Percentiles rank a stretch among this genome's conserved stretches.
Conservation (phyloP, 2,113 vertebrate species). For the Channa argus region DNA sequence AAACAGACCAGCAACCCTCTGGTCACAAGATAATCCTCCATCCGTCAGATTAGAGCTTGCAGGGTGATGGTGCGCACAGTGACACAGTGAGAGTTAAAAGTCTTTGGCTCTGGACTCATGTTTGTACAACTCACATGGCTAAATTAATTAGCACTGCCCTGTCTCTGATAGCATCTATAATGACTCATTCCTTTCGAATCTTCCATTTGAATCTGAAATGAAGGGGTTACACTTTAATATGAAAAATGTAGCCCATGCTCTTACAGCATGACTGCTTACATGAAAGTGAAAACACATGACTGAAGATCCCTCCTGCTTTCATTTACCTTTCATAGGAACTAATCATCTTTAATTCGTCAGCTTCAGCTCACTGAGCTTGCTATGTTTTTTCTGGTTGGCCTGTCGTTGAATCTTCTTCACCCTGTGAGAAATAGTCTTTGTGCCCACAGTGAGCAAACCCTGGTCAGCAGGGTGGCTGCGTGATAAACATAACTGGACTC, state of each 20-base stretch:
- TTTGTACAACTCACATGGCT: not conserved
- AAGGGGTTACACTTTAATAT: not conserved
- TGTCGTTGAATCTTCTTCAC: conserved; percentile 16
- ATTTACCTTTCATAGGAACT: conserved; percentile 30
- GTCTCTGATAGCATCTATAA: conserved; percentile 17
- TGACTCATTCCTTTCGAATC: conserved; percentile 12
- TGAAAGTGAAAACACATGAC: conserved; percentile 37
- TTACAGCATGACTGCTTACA: conserved; percentile 35
- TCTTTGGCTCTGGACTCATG: not conserved
- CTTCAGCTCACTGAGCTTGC: conserved; percentile 20
- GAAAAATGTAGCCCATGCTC: conserved; percentile 30
- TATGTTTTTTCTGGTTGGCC: conserved; percentile 19
- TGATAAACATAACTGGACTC: conserved; percentile 34
- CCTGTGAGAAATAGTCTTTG: conserved; percentile 10
- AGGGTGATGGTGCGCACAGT: not conserved
- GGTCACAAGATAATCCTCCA: conserved; percentile 18
- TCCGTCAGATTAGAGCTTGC: conserved; percentile 12
- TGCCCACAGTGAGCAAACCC: conserved; percentile 31
- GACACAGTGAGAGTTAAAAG: not conserved
- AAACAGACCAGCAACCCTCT: conserved; percentile 39
- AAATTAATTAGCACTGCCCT: conserved; percentile 25
- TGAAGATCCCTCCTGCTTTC: not conserved
- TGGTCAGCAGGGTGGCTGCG: conserved; percentile 11
- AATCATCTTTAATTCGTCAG: conserved; percentile 51
- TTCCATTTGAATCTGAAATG: conserved; percentile 35